Evolutionary conservation across 2,797 vertebrate genomes (phyloP).

Genomic region (Periparus ater): DNA sequence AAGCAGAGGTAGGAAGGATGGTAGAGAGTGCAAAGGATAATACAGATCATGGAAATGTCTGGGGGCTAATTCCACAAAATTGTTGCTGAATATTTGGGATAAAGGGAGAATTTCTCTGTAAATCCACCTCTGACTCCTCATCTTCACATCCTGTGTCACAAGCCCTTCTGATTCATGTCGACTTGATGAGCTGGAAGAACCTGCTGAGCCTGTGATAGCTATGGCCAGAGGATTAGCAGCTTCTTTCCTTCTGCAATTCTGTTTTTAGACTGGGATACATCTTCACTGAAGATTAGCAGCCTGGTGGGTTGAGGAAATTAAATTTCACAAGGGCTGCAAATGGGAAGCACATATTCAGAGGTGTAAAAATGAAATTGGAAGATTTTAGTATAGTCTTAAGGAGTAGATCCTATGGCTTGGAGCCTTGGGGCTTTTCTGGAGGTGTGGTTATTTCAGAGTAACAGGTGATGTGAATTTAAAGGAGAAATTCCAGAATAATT

Average conservation of each 20-base stretch:
- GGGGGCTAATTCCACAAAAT: neutral
- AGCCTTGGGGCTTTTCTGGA: neutral
- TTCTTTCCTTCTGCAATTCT: constrained; percentile 18
- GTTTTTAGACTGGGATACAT: constrained; percentile 29
- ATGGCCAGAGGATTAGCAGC: constrained; percentile 33
- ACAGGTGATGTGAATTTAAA: neutral
- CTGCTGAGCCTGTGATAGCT: constrained; percentile 54
- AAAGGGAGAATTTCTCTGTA: neutral
- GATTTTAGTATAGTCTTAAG: neutral
- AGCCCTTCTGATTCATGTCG: neutral
- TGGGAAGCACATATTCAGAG: constrained; percentile 17
- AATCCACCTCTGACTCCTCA: neutral
- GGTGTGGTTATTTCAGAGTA: neutral
- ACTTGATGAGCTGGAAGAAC: constrained; percentile 57
- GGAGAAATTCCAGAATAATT: neutral
- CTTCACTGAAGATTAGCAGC: constrained; percentile 44
- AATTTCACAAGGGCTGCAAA: constrained; percentile 36
- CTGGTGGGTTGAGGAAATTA: constrained; percentile 47
- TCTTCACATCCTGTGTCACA: neutral
- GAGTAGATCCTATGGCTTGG: neutral
- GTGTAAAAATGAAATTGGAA: constrained; percentile 29
- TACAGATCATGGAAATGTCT: neutral
- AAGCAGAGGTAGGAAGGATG: neutral
- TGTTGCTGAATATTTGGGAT: neutral
- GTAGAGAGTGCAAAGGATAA: neutral